Percentiles rank a stretch among this genome's conserved stretches.
Evolutionary conservation across 2,113 vertebrate species (phyloP).

Genomic region (Malurus alboscapulatus): DNA sequence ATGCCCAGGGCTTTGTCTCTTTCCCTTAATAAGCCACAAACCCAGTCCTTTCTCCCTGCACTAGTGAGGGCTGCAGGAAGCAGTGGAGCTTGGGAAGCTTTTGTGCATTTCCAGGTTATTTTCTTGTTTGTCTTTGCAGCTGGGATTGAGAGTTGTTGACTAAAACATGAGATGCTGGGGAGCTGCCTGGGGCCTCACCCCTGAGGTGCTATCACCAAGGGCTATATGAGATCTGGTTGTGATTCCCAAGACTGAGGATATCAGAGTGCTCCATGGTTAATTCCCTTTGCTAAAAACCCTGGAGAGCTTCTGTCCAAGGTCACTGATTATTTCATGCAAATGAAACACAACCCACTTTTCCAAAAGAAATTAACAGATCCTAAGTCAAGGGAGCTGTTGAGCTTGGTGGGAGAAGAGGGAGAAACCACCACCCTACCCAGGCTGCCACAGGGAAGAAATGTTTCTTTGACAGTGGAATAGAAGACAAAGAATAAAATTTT

Average conservation of each 20-base stretch:
- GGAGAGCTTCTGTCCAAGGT: not conserved
- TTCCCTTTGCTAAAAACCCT: not conserved
- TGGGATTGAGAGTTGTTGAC: not conserved
- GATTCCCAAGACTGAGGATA: not conserved
- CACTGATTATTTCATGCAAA: not conserved
- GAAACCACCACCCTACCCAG: not conserved
- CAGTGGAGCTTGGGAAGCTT: not conserved
- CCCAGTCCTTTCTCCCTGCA: not conserved
- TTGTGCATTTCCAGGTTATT: not conserved
- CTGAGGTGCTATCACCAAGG: not conserved
- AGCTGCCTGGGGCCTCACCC: not conserved
- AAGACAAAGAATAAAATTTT: not conserved
- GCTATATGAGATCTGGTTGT: not conserved
- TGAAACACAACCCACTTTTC: not conserved
- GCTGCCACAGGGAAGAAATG: not conserved
- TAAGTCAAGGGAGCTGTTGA: not conserved
- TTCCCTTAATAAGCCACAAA: not conserved
- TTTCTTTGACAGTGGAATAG: not conserved
- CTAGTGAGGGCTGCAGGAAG: not conserved
- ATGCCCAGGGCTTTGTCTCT: slow-evolving; percentile 30
- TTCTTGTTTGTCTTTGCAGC: not conserved
- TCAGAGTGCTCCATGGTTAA: not conserved
- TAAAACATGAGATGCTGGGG: not conserved
- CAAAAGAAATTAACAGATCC: not conserved
- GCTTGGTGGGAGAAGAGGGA: not conserved